Conservation (phyloP, 2,797 vertebrate genomes). For the Acrossocheilus fasciatus region DNA sequence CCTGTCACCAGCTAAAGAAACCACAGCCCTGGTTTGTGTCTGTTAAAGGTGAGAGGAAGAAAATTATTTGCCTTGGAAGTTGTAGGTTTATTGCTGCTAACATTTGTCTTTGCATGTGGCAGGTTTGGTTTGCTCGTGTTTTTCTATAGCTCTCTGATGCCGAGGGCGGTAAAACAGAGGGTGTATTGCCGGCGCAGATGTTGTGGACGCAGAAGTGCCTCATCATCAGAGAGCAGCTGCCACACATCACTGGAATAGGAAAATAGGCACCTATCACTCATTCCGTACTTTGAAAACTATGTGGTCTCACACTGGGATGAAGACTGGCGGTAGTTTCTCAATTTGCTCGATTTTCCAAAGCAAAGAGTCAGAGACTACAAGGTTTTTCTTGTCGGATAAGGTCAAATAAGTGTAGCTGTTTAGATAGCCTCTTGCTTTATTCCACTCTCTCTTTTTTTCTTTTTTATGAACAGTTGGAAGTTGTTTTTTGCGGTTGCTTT, state of each 20-base stretch:
- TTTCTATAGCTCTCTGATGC: constrained; percentile 30
- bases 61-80: constrained; percentile 73
- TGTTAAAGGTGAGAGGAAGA: constrained; percentile 54
- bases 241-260: constrained; percentile 35
- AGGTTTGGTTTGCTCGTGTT: constrained; percentile 52
- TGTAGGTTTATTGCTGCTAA: constrained; percentile 76
- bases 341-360: constrained; percentile 17
- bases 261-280: constrained; percentile 40
- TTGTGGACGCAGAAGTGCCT: constrained; percentile 35
- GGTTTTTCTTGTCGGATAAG: neutral
- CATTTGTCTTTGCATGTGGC: constrained; percentile 56
- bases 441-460: constrained; percentile 4
- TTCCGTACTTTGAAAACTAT: constrained; percentile 16
- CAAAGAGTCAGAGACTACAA: neutral
- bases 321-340: constrained; percentile 6
- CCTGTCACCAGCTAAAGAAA: constrained; percentile 60
- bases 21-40: constrained; percentile 64
- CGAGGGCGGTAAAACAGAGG: neutral
- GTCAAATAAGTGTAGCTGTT: constrained; percentile 20
- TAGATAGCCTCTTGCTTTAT: constrained; percentile 18
- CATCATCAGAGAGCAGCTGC: constrained; percentile 38
- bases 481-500: constrained; percentile 23
- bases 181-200: constrained; percentile 35
- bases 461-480: constrained; percentile 10
- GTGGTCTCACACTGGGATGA: constrained; percentile 25